A percentile compares a stretch with the other conserved stretches of the same genome.
These are phyloP conservation scores for Chromis chromis DNA, from an alignment of 2,797 vertebrate genomes.

Conservation along the genomic window DNA sequence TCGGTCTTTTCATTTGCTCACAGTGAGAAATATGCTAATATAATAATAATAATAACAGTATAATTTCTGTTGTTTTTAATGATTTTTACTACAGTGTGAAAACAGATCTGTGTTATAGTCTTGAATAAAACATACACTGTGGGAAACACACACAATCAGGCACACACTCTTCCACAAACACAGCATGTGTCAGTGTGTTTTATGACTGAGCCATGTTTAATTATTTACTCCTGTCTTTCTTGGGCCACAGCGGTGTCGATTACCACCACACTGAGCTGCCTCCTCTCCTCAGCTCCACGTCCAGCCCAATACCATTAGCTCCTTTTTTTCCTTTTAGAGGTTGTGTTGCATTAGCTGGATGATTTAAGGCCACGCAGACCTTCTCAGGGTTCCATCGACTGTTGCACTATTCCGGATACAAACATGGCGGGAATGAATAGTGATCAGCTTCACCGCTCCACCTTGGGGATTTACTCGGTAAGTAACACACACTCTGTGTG, in stretches of 20 bases:
- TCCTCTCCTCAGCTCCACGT: slow-evolving; percentile 32
- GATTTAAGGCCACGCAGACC: slow-evolving; percentile 30
- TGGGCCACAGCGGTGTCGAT: slow-evolving; percentile 63
- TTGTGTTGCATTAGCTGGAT: slow-evolving; percentile 20
- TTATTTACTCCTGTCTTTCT: slow-evolving; percentile 82
- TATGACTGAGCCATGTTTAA: slow-evolving; percentile 89
- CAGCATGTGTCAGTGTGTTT: slow-evolving; percentile 71
- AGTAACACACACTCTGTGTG: slow-evolving; percentile 51
- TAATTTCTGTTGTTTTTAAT: not conserved
- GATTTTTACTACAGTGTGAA: not conserved
- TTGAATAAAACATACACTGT: slow-evolving; percentile 50
- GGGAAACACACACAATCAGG: not conserved
- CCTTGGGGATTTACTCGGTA: slow-evolving; percentile 84
- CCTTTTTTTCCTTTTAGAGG: not conserved
- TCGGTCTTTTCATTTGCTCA: not conserved
- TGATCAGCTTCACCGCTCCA: slow-evolving; percentile 83
- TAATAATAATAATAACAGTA: no score
- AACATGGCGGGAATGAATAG: slow-evolving; percentile 78
- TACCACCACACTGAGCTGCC: slow-evolving; percentile 52
- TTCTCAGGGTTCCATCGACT: slow-evolving; percentile 22
- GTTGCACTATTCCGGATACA: slow-evolving; percentile 38
- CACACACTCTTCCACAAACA: slow-evolving; percentile 16
- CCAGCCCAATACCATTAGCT: slow-evolving; percentile 15
- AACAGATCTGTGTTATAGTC: slow-evolving; percentile 16
- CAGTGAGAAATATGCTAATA: not conserved